Conservation (phyloP, 2,113 vertebrate species). For the Catharus minimus region DNA sequence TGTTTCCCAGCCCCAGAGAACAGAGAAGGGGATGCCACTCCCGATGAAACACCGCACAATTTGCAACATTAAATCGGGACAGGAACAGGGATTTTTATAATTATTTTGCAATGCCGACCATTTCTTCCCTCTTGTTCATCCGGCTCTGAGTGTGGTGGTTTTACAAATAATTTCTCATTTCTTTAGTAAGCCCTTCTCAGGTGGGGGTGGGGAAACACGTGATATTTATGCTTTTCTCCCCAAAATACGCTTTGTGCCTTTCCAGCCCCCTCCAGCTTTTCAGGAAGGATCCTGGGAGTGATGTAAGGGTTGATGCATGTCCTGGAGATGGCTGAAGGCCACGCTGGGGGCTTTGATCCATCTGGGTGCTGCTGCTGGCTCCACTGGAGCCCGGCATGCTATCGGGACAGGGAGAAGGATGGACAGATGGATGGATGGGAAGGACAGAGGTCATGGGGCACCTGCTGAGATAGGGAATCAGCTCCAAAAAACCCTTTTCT, state of each 20-base stretch:
- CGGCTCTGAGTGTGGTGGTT: background rate
- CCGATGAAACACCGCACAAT: background rate
- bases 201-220: background rate
- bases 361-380: background rate
- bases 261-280: background rate
- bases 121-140: background rate
- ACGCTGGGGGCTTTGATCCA: accelerated
- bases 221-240: background rate
- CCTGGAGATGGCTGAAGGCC: accelerated
- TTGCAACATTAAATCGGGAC: background rate
- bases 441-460: background rate
- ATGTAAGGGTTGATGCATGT: background rate
- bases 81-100: background rate
- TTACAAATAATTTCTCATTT: background rate
- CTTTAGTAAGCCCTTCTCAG: background rate
- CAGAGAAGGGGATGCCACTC: background rate
- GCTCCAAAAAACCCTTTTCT: slow-evolving; percentile 40
- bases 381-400: accelerated
- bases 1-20: background rate
- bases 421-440: background rate
- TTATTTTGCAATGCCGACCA: background rate
- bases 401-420: background rate
- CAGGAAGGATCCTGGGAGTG: background rate
- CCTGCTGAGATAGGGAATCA: slow-evolving; percentile 15
- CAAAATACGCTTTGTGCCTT: background rate